A percentile compares a stretch with the other conserved stretches of the same genome.
These are phyloP conservation scores for Octonoba sinensis DNA, from an alignment of 2,888 invertebrate species.

Conservation along the genomic window DNA sequence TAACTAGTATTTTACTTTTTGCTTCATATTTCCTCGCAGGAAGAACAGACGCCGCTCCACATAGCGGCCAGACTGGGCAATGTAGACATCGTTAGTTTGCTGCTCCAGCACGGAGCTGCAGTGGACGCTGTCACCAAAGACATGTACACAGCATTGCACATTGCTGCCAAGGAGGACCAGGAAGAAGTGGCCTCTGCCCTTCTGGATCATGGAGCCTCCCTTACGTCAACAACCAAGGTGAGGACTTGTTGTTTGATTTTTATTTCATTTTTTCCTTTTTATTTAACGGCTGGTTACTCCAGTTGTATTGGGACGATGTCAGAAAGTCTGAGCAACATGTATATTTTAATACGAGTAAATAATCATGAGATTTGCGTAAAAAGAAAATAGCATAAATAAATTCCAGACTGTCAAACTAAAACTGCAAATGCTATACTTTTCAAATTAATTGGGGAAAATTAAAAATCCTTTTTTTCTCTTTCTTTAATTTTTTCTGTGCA, in stretches of 20 bases:
- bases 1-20: too few species aligned
- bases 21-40: constrained; percentile 73
- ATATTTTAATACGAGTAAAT: too few species aligned
- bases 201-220: constrained; percentile 93
- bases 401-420: too few species aligned
- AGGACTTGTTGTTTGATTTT: constrained; percentile 10
- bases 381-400: too few species aligned
- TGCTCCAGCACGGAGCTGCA: constrained; percentile 93
- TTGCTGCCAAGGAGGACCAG: constrained; percentile 98
- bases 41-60: constrained; percentile 97
- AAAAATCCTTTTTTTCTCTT: too few species aligned
- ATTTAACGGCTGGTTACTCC: neutral
- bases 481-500: too few species aligned
- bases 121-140: constrained; percentile 96
- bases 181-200: constrained; percentile 95
- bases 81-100: constrained; percentile 94
- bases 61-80: constrained; percentile 98
- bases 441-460: too few species aligned
- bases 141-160: constrained; percentile 93
- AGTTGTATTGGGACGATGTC: too few species aligned
- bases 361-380: too few species aligned
- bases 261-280: neutral
- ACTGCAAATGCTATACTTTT: too few species aligned
- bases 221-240: constrained; percentile 90
- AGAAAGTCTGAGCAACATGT: too few species aligned